These are phyloP conservation scores for Xylota segnis DNA, from an alignment of 2,888 invertebrate genomes.

Conservation along the genomic window DNA sequence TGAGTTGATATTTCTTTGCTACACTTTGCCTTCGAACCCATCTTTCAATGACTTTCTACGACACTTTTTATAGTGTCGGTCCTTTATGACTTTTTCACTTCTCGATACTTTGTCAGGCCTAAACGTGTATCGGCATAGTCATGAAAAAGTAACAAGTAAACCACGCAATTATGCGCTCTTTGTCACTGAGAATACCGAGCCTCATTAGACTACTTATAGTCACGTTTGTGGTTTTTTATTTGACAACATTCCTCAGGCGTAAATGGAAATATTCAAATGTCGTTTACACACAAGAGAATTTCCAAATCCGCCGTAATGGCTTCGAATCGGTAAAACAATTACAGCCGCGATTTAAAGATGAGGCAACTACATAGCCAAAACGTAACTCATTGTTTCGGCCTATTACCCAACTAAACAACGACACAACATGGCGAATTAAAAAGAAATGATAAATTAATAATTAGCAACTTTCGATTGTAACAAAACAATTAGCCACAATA, in stretches of 20 bases:
- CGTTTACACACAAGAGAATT: not conserved
- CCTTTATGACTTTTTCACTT: too few relatives aligned
- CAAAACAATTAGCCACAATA: slow-evolving; percentile 25
- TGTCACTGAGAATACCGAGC: not conserved
- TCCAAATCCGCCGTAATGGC: not conserved
- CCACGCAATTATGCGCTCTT: not conserved
- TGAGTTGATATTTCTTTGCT: too few relatives aligned
- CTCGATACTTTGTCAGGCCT: too few relatives aligned
- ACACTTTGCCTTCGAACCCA: too few relatives aligned
- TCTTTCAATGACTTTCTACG: too few relatives aligned
- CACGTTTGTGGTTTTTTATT: too few relatives aligned
- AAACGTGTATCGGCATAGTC: too few relatives aligned
- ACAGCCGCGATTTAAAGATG: slow-evolving; percentile 1
- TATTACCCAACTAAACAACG: slow-evolving; percentile 10
- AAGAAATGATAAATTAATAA: slow-evolving; percentile 21
- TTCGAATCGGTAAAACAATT: slow-evolving; percentile 5
- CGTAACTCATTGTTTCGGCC: slow-evolving; percentile 16
- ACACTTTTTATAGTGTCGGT: too few relatives aligned
- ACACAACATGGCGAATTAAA: slow-evolving; percentile 9
- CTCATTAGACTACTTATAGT: slow-evolving; percentile 1
- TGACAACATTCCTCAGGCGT: too few relatives aligned
- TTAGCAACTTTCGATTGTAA: slow-evolving; percentile 42
- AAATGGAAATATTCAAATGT: slow-evolving; percentile 6
- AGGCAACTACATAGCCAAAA: not conserved
- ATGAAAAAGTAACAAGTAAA: not conserved